phyloP scores from a whole-genome alignment of 2,113 vertebrate genomes.

The Sciurus niger region DNA sequence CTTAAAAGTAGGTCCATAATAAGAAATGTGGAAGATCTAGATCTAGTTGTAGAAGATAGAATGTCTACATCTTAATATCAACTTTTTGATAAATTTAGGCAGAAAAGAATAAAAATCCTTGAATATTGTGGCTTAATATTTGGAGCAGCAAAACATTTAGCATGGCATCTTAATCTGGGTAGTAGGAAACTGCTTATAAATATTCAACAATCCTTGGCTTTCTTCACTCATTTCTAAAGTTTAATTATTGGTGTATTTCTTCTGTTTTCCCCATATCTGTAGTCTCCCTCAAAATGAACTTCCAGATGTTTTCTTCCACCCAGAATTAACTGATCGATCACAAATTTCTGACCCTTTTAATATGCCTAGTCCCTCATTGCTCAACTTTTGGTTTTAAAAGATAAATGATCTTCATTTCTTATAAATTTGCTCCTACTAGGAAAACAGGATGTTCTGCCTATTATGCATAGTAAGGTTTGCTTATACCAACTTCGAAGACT shows the following conservation, averaged over 20 bases:
- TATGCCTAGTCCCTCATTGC: neutral
- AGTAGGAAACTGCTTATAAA: neutral
- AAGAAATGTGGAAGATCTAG: neutral
- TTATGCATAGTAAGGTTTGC: neutral
- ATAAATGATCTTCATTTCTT: neutral
- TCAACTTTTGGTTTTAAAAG: constrained; percentile 9
- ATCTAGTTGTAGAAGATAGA: neutral
- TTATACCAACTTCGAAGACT: neutral
- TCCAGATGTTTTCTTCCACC: neutral
- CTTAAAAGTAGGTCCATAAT: neutral
- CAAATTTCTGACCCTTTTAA: neutral
- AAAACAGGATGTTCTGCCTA: neutral
- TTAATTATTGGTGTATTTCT: neutral
- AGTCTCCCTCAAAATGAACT: neutral
- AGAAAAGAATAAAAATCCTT: neutral
- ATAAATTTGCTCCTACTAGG: neutral
- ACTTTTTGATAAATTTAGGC: neutral
- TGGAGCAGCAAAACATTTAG: constrained; percentile 16
- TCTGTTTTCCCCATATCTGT: neutral
- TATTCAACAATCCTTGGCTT: neutral
- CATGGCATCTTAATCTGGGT: constrained; percentile 5
- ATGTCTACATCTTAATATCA: neutral
- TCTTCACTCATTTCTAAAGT: neutral
- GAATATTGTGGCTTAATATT: neutral
- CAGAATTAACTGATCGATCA: neutral